Conservation (phyloP, 1,140 invertebrate species). For the Trichonephila inaurata region DNA sequence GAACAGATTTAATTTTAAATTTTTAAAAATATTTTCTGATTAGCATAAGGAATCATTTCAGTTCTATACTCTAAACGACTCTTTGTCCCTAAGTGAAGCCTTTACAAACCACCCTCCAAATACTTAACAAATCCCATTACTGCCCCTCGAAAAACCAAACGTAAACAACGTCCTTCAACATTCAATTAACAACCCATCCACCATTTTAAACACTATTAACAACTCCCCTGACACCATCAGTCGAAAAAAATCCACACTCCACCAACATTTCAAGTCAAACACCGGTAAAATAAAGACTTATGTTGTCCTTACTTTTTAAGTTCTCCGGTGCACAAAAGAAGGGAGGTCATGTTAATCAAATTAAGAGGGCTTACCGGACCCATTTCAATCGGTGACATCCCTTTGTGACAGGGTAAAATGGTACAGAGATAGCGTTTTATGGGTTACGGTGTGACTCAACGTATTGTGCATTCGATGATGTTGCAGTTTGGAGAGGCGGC, state of each 20-base stretch:
- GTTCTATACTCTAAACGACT: too few species aligned
- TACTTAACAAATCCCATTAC: constrained; percentile 4
- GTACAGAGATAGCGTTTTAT: constrained; percentile 51
- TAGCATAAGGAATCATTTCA: too few species aligned
- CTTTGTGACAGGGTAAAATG: background rate
- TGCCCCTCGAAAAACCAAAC: background rate
- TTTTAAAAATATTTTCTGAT: too few species aligned
- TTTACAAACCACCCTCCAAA: background rate
- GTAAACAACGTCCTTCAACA: background rate
- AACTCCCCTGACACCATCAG: background rate
- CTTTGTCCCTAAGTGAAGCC: background rate
- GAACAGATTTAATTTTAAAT: too few species aligned
- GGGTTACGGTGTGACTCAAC: constrained; percentile 54
- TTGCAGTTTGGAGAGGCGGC: constrained; percentile 1
- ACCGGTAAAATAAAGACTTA: background rate
- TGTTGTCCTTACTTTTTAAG: constrained; percentile 21
- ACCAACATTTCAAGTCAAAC: background rate
- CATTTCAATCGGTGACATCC: constrained; percentile 65
- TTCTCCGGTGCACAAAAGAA: background rate
- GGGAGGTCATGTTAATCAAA: constrained; percentile 27
- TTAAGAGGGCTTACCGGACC: constrained; percentile 27
- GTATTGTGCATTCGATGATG: constrained; percentile 31
- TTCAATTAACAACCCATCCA: constrained; percentile 34
- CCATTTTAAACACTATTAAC: constrained; percentile 53
- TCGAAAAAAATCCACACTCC: background rate